Conservation (phyloP, 2,888 invertebrate species). For the Acleris emargana region DNA sequence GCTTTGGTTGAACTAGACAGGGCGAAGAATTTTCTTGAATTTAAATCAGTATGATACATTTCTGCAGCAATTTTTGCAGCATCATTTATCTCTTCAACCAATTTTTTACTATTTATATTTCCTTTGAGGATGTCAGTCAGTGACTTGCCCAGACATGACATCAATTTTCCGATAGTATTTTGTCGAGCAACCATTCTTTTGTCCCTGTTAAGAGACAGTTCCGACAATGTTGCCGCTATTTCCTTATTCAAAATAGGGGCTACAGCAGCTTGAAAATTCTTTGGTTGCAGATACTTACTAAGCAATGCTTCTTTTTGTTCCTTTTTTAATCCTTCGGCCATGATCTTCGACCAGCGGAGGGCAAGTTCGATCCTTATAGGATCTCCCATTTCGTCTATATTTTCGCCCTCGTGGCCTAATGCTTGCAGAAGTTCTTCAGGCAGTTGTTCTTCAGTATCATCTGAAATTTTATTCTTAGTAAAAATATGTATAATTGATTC, state of each 20-base stretch:
- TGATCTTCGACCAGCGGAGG: not conserved
- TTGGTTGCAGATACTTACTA: not conserved
- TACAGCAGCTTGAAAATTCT: not conserved
- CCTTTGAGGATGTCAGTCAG: not conserved
- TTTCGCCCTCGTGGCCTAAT: not conserved
- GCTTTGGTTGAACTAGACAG: too few species aligned
- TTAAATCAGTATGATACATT: conserved; percentile 17
- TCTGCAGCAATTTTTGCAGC: conserved; percentile 22
- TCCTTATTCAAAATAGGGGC: not conserved
- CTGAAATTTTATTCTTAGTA: too few species aligned
- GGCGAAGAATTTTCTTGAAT: too few species aligned
- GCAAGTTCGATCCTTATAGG: not conserved
- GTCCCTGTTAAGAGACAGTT: not conserved
- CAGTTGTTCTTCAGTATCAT: not conserved
- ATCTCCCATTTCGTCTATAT: not conserved
- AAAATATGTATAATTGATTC: too few species aligned
- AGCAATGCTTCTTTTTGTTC: not conserved
- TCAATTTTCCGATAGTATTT: not conserved
- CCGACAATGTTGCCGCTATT: not conserved
- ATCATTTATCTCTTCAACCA: too few species aligned
- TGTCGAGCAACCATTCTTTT: not conserved
- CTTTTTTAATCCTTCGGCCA: not conserved
- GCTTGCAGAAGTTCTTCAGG: not conserved
- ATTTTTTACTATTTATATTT: conserved; percentile 15
- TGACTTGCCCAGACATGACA: conserved; percentile 11